Evolutionary conservation across 2,797 vertebrate genomes (phyloP).

Genomic region (Hyperoplus lanceolatus): DNA sequence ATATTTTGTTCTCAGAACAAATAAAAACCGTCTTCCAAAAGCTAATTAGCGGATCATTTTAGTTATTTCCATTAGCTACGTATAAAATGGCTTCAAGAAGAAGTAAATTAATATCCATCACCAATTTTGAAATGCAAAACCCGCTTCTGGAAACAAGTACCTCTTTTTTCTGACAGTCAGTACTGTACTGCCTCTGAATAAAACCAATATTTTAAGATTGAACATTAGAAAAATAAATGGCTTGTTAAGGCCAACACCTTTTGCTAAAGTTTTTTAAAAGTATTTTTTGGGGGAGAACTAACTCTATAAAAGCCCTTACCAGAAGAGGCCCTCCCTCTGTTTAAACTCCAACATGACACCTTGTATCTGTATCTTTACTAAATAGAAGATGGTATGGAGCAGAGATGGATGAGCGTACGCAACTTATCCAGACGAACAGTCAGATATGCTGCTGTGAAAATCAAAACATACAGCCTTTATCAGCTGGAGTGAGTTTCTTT

Average conservation of each 20-base stretch:
- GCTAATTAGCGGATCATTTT: slow-evolving; percentile 49
- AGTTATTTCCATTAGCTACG: slow-evolving; percentile 21
- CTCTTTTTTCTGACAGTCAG: slow-evolving; percentile 23
- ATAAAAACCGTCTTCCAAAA: slow-evolving; percentile 38
- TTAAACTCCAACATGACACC: slow-evolving; percentile 59
- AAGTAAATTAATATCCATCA: slow-evolving; percentile 30
- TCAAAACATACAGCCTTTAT: slow-evolving; percentile 47
- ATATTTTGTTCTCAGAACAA: slow-evolving; percentile 23
- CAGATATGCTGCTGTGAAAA: slow-evolving; percentile 49
- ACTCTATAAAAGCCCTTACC: slow-evolving; percentile 42
- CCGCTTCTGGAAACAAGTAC: slow-evolving; percentile 38
- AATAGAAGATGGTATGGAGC: slow-evolving; percentile 40
- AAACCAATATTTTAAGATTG: slow-evolving; percentile 41
- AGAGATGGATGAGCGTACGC: slow-evolving; percentile 41
- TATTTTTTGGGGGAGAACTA: background rate
- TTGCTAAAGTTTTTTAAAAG: background rate
- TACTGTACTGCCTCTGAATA: slow-evolving; percentile 43
- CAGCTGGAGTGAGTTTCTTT: slow-evolving; percentile 43
- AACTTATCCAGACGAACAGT: slow-evolving; percentile 43
- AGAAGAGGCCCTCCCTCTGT: slow-evolving; percentile 68
- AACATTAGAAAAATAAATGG: slow-evolving; percentile 40
- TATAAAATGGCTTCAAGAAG: slow-evolving; percentile 44
- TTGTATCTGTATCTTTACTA: slow-evolving; percentile 60
- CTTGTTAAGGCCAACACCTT: slow-evolving; percentile 40
- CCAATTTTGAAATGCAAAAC: slow-evolving; percentile 15